A percentile compares a stretch with the other conserved stretches of the same genome.
These are phyloP conservation scores for Ellobius talpinus DNA, from an alignment of 2,113 vertebrate genomes.

Conservation along the genomic window DNA sequence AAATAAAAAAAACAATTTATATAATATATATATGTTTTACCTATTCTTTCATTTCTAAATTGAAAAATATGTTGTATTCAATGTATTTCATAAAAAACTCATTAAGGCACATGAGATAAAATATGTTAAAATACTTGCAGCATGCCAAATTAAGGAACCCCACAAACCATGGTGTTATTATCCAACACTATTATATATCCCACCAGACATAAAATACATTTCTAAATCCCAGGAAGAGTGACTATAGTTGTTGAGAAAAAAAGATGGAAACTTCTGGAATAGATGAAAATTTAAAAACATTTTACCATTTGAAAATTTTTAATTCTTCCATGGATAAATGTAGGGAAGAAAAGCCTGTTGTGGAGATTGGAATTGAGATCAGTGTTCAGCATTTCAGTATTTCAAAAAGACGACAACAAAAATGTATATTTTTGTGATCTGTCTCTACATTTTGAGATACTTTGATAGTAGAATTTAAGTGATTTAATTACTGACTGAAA, in stretches of 20 bases:
- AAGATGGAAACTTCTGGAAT: background rate
- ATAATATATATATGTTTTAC: slow-evolving; percentile 1
- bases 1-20: no score
- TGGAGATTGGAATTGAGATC: background rate
- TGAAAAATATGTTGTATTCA: slow-evolving; percentile 50
- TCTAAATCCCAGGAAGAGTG: slow-evolving; percentile 38
- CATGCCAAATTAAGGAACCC: slow-evolving; percentile 40
- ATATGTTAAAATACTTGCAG: slow-evolving; percentile 38
- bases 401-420: background rate
- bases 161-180: slow-evolving; percentile 41
- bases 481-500: background rate
- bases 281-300: background rate
- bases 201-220: slow-evolving; percentile 3
- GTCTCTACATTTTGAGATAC: background rate
- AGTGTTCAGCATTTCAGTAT: background rate
- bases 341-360: background rate
- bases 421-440: background rate
- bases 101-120: slow-evolving; percentile 41
- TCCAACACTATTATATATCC: background rate
- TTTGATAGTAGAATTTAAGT: background rate
- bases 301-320: slow-evolving; percentile 1
- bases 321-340: slow-evolving; percentile 6
- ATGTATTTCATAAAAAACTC: slow-evolving; percentile 25
- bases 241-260: slow-evolving; percentile 32
- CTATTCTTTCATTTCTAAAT: slow-evolving; percentile 53